A percentile compares a stretch with the other conserved stretches of the same genome.
Evolutionary conservation across 1,140 invertebrate genomes (phyloP).

Genomic region (Paraescarpia echinospica): DNA sequence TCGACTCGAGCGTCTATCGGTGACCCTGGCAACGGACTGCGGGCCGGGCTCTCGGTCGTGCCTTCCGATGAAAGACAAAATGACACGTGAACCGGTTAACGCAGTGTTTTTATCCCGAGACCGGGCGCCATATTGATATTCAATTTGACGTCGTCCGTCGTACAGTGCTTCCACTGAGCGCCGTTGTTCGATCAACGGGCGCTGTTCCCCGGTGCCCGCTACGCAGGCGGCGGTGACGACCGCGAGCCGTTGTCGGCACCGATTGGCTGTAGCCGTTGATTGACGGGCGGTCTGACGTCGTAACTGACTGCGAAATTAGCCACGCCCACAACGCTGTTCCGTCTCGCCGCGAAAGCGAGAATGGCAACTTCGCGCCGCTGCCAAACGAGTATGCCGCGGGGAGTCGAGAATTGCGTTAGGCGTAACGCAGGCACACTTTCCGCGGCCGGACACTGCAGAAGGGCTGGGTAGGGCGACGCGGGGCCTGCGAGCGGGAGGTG

Average conservation of each 20-base stretch:
- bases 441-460: neutral
- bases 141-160: neutral
- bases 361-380: neutral
- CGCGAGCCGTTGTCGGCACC: neutral
- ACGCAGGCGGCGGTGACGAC: neutral
- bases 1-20: neutral
- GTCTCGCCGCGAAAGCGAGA: neutral
- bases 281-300: neutral
- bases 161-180: neutral
- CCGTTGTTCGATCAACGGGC: neutral
- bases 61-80: neutral
- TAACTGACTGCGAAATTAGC: neutral
- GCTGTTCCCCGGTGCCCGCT: neutral
- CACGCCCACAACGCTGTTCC: neutral
- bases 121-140: neutral
- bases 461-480: neutral
- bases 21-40: neutral
- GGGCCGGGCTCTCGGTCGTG: neutral
- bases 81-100: neutral
- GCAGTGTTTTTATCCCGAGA: neutral
- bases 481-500: neutral
- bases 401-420: neutral
- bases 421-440: neutral
- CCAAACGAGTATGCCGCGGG: neutral
- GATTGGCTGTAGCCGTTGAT: neutral